Conservation (phyloP, 1,140 invertebrate species). For the Drosophila mayri region DNA sequence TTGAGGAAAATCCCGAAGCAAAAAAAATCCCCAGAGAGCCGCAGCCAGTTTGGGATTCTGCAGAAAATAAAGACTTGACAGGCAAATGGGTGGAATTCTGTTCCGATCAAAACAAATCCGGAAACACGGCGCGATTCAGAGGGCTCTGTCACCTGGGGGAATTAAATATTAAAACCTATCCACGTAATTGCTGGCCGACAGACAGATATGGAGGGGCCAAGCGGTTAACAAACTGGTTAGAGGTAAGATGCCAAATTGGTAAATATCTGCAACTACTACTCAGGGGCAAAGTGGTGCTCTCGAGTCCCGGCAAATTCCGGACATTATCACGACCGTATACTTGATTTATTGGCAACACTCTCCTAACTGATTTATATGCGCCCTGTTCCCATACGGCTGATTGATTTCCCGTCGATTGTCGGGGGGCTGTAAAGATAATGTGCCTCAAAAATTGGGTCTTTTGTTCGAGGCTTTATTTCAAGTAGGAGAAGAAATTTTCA, state of each 20-base stretch:
- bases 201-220: slow-evolving; percentile 32
- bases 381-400: slow-evolving; percentile 40
- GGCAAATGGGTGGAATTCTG: slow-evolving; percentile 33
- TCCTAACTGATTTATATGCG: slow-evolving; percentile 71
- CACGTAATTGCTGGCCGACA: slow-evolving; percentile 26
- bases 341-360: slow-evolving; percentile 64
- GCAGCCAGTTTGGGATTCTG: slow-evolving; percentile 62
- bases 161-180: slow-evolving; percentile 4
- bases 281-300: not conserved
- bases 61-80: slow-evolving; percentile 37
- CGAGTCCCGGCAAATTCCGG: slow-evolving; percentile 28
- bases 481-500: not conserved
- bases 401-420: slow-evolving; percentile 50
- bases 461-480: not conserved
- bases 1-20: slow-evolving; percentile 36
- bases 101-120: slow-evolving; percentile 7
- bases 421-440: slow-evolving; percentile 40
- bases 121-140: slow-evolving; percentile 5
- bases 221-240: slow-evolving; percentile 25
- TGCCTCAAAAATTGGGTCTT: not conserved
- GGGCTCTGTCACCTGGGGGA: slow-evolving; percentile 4
- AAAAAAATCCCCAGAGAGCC: slow-evolving; percentile 23
- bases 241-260: slow-evolving; percentile 35
- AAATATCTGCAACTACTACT: slow-evolving; percentile 17
- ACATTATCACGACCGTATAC: slow-evolving; percentile 40